These are phyloP conservation scores for Pomacea canaliculata DNA, from an alignment of 2,888 invertebrate species.

Conservation along the genomic window DNA sequence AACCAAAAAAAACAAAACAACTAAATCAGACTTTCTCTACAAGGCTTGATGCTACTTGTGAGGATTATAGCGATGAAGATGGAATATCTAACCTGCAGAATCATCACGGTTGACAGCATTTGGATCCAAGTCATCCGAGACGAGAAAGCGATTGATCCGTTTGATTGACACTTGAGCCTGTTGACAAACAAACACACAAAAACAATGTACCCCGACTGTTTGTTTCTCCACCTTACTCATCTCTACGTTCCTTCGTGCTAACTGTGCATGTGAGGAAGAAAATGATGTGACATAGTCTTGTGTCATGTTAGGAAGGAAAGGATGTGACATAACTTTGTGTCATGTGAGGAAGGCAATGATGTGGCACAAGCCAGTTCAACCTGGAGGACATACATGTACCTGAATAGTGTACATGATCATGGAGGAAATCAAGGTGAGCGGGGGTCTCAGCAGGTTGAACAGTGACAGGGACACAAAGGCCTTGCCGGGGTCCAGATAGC, in stretches of 20 bases:
- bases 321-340: no score
- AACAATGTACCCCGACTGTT: background rate
- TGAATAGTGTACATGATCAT: constrained; percentile 77
- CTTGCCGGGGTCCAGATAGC: constrained; percentile 87
- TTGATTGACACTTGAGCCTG: constrained; percentile 60
- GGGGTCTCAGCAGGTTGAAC: constrained; percentile 96
- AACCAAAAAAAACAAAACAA: no score
- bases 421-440: constrained; percentile 95
- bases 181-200: constrained; percentile 8
- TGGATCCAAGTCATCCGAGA: constrained; percentile 58
- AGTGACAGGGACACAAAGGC: constrained; percentile 97
- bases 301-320: no score
- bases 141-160: constrained; percentile 56
- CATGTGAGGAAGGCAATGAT: no score
- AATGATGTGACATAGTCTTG: no score
- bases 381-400: constrained; percentile 40
- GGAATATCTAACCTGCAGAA: constrained; percentile 8
- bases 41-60: no score
- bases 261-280: no score
- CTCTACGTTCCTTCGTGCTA: no score
- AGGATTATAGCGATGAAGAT: no score
- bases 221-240: no score
- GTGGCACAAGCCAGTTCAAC: no score
- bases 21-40: no score
- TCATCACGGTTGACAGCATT: constrained; percentile 45